Evolutionary conservation across 2,888 invertebrate genomes (phyloP).

Genomic region (Andrena trimmerana): DNA sequence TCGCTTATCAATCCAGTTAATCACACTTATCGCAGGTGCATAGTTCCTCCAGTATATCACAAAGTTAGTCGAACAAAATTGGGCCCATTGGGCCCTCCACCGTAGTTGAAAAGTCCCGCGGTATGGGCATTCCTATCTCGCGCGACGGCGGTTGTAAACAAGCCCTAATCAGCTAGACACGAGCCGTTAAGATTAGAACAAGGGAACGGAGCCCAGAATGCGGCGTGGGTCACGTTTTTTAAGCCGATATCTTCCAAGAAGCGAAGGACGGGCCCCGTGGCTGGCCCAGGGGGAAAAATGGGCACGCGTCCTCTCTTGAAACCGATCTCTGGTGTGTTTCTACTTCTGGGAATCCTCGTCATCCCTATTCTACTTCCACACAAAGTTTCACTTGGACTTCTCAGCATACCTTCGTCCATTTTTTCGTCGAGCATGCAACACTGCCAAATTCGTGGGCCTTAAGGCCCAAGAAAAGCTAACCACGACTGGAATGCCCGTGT

Average conservation of each 20-base stretch:
- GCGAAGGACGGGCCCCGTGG: slow-evolving; percentile 43
- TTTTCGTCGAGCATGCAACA: no score
- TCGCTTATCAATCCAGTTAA: no score
- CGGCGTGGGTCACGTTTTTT: slow-evolving; percentile 65
- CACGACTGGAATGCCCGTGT: no score
- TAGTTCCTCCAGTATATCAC: background rate
- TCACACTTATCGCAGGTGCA: no score
- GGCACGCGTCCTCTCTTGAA: slow-evolving; percentile 30
- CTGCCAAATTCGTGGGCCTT: no score
- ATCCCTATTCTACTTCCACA: no score
- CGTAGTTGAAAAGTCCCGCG: background rate
- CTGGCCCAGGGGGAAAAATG: slow-evolving; percentile 13
- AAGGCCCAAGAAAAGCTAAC: no score
- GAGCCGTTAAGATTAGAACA: slow-evolving; percentile 80
- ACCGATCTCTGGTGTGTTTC: slow-evolving; percentile 17
- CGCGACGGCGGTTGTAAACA: slow-evolving; percentile 76
- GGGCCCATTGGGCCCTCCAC: background rate
- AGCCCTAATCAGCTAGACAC: slow-evolving; percentile 80
- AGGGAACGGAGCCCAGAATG: slow-evolving; percentile 64
- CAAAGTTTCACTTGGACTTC: no score
- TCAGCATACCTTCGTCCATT: no score
- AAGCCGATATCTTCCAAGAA: slow-evolving; percentile 66
- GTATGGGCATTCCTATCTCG: background rate
- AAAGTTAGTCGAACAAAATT: background rate
- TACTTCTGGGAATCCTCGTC: background rate